Conservation (phyloP, 2,888 invertebrate genomes). For the Protodeltote pygarga region DNA sequence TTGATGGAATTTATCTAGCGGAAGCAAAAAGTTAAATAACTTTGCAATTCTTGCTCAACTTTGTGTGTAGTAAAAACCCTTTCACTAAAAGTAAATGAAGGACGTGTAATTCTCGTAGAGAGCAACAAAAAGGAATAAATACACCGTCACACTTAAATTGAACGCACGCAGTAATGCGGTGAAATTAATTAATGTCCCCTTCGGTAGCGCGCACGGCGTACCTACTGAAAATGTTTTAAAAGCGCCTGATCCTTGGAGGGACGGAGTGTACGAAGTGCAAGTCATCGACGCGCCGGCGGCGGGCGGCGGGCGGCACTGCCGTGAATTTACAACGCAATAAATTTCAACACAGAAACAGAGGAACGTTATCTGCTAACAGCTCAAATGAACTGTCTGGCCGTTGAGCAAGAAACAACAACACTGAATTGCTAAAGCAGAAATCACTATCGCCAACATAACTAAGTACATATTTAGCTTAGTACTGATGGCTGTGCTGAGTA, state of each 20-base stretch:
- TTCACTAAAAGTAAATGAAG: slow-evolving; percentile 32
- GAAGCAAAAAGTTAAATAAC: slow-evolving; percentile 13
- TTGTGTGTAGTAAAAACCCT: slow-evolving; percentile 36
- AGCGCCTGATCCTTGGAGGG: slow-evolving; percentile 64
- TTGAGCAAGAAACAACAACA: slow-evolving; percentile 57
- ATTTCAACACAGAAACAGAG: slow-evolving; percentile 73
- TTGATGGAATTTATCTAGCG: slow-evolving; percentile 29
- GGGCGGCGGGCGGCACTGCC: slow-evolving; percentile 26
- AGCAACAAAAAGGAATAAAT: slow-evolving; percentile 59
- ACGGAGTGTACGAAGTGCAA: slow-evolving; percentile 68
- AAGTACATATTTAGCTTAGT: slow-evolving; percentile 53
- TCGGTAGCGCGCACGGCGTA: slow-evolving; percentile 61
- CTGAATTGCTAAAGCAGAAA: slow-evolving; percentile 56
- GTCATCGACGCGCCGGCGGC: slow-evolving; percentile 69
- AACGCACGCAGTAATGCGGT: slow-evolving; percentile 69
- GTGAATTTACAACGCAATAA: slow-evolving; percentile 80
- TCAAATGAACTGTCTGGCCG: slow-evolving; percentile 77
- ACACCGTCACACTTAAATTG: slow-evolving; percentile 70
- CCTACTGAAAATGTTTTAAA: slow-evolving; percentile 76
- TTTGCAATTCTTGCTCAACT: slow-evolving; percentile 21
- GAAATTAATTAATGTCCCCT: slow-evolving; percentile 83
- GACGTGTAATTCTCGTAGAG: slow-evolving; percentile 28
- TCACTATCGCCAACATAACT: slow-evolving; percentile 44
- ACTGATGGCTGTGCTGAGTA: slow-evolving; percentile 15
- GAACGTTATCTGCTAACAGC: slow-evolving; percentile 78